Evolutionary conservation across 2,888 invertebrate genomes (phyloP).

Genomic region (Apodemia duryi): DNA sequence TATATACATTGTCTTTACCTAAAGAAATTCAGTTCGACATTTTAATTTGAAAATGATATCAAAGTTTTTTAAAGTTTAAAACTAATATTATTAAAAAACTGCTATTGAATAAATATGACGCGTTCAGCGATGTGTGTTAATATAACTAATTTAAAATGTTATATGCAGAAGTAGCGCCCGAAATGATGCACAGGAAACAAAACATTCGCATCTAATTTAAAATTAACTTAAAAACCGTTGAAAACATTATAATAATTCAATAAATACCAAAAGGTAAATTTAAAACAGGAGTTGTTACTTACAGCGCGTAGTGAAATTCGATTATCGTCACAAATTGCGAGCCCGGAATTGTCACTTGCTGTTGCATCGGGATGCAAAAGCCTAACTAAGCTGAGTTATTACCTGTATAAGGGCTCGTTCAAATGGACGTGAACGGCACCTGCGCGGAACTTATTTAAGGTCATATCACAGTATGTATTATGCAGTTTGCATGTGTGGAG

Average conservation of each 20-base stretch:
- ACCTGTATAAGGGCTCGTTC: constrained; percentile 23
- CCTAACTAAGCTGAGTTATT: constrained; percentile 24
- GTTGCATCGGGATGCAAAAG: constrained; percentile 24
- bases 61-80: too few species aligned
- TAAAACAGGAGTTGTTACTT: not conserved
- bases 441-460: constrained; percentile 8
- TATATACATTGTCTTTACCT: too few species aligned
- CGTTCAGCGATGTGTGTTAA: too few species aligned
- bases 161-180: too few species aligned
- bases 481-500: constrained; percentile 4
- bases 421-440: constrained; percentile 13
- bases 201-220: not conserved
- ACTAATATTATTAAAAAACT: too few species aligned
- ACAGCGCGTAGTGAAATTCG: not conserved
- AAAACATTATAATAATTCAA: not conserved
- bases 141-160: too few species aligned
- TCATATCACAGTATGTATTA: not conserved
- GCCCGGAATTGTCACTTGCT: constrained; percentile 1
- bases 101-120: too few species aligned
- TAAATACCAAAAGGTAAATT: not conserved
- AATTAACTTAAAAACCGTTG: not conserved
- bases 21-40: too few species aligned
- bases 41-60: too few species aligned
- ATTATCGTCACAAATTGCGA: not conserved
- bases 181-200: not conserved